Percentiles rank a stretch among this genome's conserved stretches.
Conservation (phyloP, 1,140 invertebrate species). For the Pygmarrhopalites habei region DNA sequence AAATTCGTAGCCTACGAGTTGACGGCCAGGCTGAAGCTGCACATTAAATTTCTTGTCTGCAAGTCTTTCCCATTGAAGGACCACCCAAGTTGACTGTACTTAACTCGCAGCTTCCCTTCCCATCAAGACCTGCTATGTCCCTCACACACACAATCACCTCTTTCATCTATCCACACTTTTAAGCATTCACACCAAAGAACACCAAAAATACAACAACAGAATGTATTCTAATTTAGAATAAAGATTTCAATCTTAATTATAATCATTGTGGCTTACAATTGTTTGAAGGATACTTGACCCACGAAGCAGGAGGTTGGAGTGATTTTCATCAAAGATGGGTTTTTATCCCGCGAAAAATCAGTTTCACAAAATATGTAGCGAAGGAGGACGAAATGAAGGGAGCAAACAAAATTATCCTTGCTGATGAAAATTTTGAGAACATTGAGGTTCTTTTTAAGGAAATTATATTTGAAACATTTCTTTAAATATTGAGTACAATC, state of each 20-base stretch:
- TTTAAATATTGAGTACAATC: constrained; percentile 1
- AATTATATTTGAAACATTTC: neutral
- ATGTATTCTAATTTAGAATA: neutral
- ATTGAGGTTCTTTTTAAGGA: constrained; percentile 55
- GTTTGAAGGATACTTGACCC: constrained; percentile 82
- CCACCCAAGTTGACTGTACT: too few species aligned
- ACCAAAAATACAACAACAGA: neutral
- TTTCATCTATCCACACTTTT: too few species aligned
- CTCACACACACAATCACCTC: too few species aligned
- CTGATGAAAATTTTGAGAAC: constrained; percentile 69
- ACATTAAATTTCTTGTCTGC: too few species aligned
- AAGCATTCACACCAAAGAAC: too few species aligned
- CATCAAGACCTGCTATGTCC: too few species aligned
- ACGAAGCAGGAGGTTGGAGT: constrained; percentile 91
- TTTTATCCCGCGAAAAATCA: constrained; percentile 87
- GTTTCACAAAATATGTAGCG: constrained; percentile 80
- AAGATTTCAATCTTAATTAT: neutral
- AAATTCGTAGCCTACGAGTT: too few species aligned
- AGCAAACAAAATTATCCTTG: constrained; percentile 79
- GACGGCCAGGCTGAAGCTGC: too few species aligned
- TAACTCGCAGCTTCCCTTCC: too few species aligned
- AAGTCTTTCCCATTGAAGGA: too few species aligned
- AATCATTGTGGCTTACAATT: constrained; percentile 1
- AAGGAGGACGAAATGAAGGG: constrained; percentile 70
- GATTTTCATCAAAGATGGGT: constrained; percentile 75